These are phyloP conservation scores for Amblyteles armatorius DNA, from an alignment of 2,888 invertebrate genomes.

Conservation along the genomic window DNA sequence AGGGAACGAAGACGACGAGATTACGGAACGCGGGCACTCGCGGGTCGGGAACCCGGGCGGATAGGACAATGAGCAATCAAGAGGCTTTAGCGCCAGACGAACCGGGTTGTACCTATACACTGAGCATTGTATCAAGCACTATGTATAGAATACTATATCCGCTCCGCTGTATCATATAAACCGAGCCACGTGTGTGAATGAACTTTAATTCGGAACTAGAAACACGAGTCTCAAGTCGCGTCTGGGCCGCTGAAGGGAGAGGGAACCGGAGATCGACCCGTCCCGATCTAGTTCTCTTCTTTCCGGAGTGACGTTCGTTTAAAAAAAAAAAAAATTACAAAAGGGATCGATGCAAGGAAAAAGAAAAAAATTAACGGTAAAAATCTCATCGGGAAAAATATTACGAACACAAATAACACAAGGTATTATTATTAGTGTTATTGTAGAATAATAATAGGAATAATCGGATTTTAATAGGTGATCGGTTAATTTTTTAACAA, in stretches of 20 bases:
- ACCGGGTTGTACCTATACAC: slow-evolving; percentile 36
- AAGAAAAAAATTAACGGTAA: slow-evolving; percentile 41
- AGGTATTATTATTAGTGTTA: neutral
- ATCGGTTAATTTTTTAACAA: neutral
- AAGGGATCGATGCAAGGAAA: slow-evolving; percentile 31
- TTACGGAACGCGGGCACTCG: slow-evolving; percentile 44
- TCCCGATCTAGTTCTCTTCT: slow-evolving; percentile 59
- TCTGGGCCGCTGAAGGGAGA: neutral
- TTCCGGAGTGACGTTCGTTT: slow-evolving; percentile 24
- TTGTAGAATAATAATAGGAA: neutral
- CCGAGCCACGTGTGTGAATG: slow-evolving; percentile 64
- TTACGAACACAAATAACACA: neutral
- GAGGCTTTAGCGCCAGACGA: slow-evolving; percentile 57
- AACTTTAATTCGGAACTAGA: slow-evolving; percentile 70
- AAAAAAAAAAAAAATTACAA: slow-evolving; percentile 37
- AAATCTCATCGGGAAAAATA: neutral
- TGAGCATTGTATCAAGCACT: slow-evolving; percentile 34
- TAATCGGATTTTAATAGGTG: neutral
- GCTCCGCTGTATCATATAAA: slow-evolving; percentile 39
- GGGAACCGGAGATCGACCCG: slow-evolving; percentile 37
- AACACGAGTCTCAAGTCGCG: slow-evolving; percentile 33
- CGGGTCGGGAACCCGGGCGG: slow-evolving; percentile 40
- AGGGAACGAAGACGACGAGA: slow-evolving; percentile 41
- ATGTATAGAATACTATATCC: slow-evolving; percentile 1
- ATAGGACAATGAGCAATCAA: slow-evolving; percentile 73